Evolutionary conservation across 2,797 vertebrate species (phyloP).

Genomic region (Halcyon chelicuti): DNA sequence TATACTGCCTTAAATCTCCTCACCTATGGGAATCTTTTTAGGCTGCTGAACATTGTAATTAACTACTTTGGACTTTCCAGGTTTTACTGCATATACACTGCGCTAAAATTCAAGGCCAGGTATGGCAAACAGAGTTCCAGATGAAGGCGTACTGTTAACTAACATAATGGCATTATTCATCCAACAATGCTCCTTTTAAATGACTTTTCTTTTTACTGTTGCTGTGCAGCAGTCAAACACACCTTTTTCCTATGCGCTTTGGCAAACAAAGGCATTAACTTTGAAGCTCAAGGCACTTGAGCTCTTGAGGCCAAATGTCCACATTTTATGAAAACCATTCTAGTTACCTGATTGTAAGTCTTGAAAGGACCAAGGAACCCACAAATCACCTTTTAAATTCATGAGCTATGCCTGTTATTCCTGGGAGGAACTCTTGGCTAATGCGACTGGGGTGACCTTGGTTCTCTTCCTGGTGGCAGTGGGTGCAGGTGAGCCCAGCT

Average conservation of each 20-base stretch:
- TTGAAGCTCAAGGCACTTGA: background rate
- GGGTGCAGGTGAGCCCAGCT: background rate
- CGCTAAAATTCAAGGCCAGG: background rate
- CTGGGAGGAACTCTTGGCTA: background rate
- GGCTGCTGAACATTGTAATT: conserved; percentile 8
- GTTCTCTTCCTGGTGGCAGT: background rate
- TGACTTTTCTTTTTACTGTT: background rate
- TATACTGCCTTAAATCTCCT: background rate
- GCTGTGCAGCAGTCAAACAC: background rate
- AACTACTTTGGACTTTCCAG: conserved; percentile 8
- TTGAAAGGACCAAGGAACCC: background rate
- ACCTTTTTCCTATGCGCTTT: background rate
- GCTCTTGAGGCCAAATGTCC: background rate
- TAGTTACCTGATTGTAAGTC: background rate
- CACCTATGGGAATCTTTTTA: background rate
- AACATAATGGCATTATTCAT: background rate
- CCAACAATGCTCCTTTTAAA: background rate
- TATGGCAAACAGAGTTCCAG: background rate
- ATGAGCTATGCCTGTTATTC: background rate
- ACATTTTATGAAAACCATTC: background rate
- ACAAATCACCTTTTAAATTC: background rate
- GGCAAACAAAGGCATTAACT: background rate
- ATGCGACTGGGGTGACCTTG: rapidly evolving
- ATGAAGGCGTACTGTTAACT: background rate
- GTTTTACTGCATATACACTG: background rate